Conservation (phyloP, 2,888 invertebrate species). For the Conistra vaccinii region DNA sequence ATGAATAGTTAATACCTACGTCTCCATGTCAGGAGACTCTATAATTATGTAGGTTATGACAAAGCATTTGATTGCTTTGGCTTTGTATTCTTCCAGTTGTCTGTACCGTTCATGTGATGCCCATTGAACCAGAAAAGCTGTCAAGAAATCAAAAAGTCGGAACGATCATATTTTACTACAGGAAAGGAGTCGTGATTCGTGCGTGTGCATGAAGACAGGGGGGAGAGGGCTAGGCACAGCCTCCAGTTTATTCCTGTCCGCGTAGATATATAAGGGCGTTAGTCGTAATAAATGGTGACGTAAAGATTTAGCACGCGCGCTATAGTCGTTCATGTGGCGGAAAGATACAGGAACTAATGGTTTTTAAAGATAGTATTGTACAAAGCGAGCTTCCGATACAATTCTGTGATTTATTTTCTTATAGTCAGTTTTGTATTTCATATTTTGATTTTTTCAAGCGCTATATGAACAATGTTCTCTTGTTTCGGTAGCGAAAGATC, state of each 20-base stretch:
- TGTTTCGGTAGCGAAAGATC: neutral
- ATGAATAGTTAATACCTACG: slow-evolving; percentile 39
- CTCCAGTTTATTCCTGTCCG: slow-evolving; percentile 64
- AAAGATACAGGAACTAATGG: slow-evolving; percentile 77
- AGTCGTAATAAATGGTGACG: slow-evolving; percentile 71
- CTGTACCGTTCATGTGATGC: slow-evolving; percentile 32
- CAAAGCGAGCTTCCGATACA: slow-evolving; percentile 52
- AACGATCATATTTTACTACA: slow-evolving; percentile 43
- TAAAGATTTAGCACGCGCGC: slow-evolving; percentile 72
- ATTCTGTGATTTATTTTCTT: slow-evolving; percentile 56
- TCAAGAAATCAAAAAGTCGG: slow-evolving; percentile 46
- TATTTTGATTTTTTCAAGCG: neutral
- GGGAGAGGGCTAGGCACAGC: slow-evolving; percentile 51
- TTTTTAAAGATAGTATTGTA: slow-evolving; percentile 69
- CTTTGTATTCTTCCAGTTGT: slow-evolving; percentile 27
- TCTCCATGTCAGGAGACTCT: slow-evolving; percentile 2
- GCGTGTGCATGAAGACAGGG: slow-evolving; percentile 35
- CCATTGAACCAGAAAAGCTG: slow-evolving; percentile 39
- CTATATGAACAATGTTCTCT: neutral
- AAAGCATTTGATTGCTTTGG: slow-evolving; percentile 26
- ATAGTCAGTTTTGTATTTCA: neutral
- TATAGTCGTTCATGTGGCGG: slow-evolving; percentile 76
- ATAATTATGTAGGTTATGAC: slow-evolving; percentile 29
- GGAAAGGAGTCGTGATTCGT: slow-evolving; percentile 38
- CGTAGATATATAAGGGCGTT: slow-evolving; percentile 65